Evolutionary conservation across 2,797 vertebrate genomes (phyloP).

Genomic region (Sebastes nivosus): DNA sequence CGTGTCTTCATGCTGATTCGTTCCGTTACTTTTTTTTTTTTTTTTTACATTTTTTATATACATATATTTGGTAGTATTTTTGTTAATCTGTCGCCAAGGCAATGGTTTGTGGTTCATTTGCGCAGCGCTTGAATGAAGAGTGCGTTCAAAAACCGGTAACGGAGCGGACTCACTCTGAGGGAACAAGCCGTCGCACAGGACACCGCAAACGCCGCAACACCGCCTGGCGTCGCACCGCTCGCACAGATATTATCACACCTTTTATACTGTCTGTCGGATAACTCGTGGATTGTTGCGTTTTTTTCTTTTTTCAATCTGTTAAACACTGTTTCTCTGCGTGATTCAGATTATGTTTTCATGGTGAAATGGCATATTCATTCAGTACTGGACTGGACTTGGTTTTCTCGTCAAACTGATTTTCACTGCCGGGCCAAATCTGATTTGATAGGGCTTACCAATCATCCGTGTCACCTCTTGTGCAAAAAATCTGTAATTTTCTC

Average conservation of each 20-base stretch:
- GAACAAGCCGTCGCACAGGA: conserved; percentile 81
- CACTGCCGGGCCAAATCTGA: neutral
- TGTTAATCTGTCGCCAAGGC: conserved; percentile 30
- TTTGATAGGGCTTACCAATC: neutral
- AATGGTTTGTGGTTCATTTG: conserved; percentile 62
- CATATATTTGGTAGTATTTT: neutral
- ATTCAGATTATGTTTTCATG: conserved; percentile 7
- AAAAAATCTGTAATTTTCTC: neutral
- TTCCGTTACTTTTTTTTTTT: conserved; percentile 42
- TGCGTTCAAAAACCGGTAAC: conserved; percentile 89
- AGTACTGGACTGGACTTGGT: neutral
- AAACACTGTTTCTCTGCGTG: conserved; percentile 17
- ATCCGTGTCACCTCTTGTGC: neutral
- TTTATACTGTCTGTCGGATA: conserved; percentile 37
- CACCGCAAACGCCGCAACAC: conserved; percentile 56
- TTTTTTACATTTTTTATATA: neutral
- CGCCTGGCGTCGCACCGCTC: conserved; percentile 9
- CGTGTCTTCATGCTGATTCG: conserved; percentile 85
- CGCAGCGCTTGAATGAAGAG: conserved; percentile 95
- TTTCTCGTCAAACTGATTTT: conserved; percentile 5
- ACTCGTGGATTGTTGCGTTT: neutral
- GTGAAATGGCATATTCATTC: neutral
- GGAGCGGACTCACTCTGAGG: conserved; percentile 93
- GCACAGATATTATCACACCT: conserved; percentile 7
- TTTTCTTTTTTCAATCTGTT: conserved; percentile 12